Conservation (phyloP, 2,113 vertebrate species). For the Sylvia atricapilla region DNA sequence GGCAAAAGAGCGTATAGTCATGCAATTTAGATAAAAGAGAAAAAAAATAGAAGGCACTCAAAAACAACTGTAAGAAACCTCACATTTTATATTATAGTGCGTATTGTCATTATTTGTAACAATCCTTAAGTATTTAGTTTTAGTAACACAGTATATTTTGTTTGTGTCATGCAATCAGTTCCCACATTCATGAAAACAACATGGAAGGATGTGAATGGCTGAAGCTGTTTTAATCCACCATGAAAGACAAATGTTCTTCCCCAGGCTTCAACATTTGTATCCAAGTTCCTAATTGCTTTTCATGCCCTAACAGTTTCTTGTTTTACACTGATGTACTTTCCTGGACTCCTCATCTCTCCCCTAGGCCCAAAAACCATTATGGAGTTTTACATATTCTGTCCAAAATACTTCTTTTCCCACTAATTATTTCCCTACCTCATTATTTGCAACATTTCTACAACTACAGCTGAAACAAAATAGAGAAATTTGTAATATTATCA, state of each 20-base stretch:
- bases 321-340: constrained; percentile 35
- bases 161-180: neutral
- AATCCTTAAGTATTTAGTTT: neutral
- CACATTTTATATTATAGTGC: neutral
- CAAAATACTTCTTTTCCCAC: constrained; percentile 22
- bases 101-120: neutral
- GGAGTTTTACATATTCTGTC: constrained; percentile 21
- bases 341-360: constrained; percentile 23
- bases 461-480: neutral
- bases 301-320: constrained; percentile 47
- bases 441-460: neutral
- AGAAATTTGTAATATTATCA: neutral
- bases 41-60: neutral
- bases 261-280: constrained; percentile 29
- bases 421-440: constrained; percentile 31
- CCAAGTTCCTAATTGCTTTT: constrained; percentile 58
- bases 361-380: constrained; percentile 30
- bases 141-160: neutral
- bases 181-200: neutral
- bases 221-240: neutral
- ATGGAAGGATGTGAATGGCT: neutral
- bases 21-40: neutral
- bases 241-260: constrained; percentile 58
- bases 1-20: neutral
- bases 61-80: neutral